These are phyloP conservation scores for Petrolisthes cinctipes DNA, from an alignment of 2,888 invertebrate species.

Conservation along the genomic window DNA sequence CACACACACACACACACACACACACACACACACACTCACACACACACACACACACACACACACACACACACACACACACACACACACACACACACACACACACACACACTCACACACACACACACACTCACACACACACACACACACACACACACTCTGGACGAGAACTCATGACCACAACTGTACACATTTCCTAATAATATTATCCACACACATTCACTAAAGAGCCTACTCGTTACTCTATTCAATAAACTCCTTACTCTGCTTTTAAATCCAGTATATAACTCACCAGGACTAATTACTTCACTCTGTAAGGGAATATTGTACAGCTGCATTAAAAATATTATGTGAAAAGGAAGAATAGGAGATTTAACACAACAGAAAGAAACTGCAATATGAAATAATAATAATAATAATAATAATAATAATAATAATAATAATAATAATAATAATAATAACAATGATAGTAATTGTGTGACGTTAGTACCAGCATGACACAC, in stretches of 20 bases:
- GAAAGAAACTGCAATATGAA: not conserved
- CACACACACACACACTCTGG: conserved; percentile 2
- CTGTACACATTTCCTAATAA: not conserved
- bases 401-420: conserved; percentile 19
- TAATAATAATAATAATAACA: conserved; percentile 15
- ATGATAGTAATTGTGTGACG: conserved; percentile 3
- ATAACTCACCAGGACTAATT: no score
- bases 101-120: conserved; percentile 29
- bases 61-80: conserved; percentile 8
- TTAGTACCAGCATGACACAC: not conserved
- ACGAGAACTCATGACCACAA: not conserved
- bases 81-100: conserved; percentile 19
- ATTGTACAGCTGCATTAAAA: not conserved
- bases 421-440: not conserved
- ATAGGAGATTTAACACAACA: not conserved
- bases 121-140: not conserved
- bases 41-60: not conserved
- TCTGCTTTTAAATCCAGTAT: not conserved
- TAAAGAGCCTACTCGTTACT: not conserved
- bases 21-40: not conserved
- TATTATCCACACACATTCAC: not conserved
- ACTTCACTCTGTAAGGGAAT: no score
- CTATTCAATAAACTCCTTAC: not conserved
- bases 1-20: not conserved
- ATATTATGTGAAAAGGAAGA: not conserved